Percentiles rank a stretch among this genome's conserved stretches.
phyloP scores from a whole-genome alignment of 2,888 invertebrate genomes.

The Congeria kusceri region DNA sequence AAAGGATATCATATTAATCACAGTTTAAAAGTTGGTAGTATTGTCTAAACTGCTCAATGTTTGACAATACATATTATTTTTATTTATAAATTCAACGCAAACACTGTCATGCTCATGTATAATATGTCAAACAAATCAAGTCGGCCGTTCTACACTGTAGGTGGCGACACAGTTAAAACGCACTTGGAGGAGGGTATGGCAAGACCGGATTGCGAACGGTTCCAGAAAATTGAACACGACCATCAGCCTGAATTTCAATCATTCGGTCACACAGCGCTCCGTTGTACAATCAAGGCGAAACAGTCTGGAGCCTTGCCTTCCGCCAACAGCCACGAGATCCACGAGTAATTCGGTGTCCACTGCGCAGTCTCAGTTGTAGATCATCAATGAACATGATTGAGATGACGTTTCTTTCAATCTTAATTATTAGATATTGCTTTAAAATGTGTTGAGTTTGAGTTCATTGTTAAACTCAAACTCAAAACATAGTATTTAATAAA shows the following conservation, averaged over 20 bases:
- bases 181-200: slow-evolving; percentile 43
- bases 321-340: slow-evolving; percentile 14
- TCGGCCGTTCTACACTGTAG: slow-evolving; percentile 32
- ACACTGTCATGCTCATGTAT: background rate
- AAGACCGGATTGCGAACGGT: slow-evolving; percentile 27
- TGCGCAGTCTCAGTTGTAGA: no score
- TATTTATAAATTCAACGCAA: background rate
- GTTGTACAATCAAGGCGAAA: slow-evolving; percentile 30
- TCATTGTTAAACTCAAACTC: no score
- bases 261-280: slow-evolving; percentile 37
- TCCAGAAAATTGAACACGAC: slow-evolving; percentile 47
- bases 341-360: slow-evolving; percentile 16
- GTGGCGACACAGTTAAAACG: slow-evolving; percentile 62
- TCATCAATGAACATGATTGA: no score
- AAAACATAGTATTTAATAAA: no score
- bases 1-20: no score
- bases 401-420: no score
- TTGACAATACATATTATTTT: background rate
- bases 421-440: no score
- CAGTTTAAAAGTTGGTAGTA: no score
- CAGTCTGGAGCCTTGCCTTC: slow-evolving; percentile 54
- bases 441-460: no score
- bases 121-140: background rate
- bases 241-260: slow-evolving; percentile 53
- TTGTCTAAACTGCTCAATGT: no score